Evolutionary conservation across 2,888 invertebrate species (phyloP).

Genomic region (Neoitamus cyanurus): DNA sequence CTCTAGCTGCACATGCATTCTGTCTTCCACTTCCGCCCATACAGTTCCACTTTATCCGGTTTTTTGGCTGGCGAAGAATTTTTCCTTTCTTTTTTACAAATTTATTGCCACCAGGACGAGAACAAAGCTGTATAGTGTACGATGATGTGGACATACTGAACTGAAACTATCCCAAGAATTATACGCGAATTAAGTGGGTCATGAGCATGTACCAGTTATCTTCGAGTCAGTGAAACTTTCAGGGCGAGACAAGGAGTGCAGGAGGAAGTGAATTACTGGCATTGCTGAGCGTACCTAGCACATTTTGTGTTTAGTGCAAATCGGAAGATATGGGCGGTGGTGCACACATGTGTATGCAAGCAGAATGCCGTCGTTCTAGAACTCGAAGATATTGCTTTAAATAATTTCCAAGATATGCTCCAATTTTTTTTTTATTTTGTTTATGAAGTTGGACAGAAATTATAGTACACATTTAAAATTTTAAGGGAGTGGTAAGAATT

Average conservation of each 20-base stretch:
- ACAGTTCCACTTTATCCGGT: constrained; percentile 38
- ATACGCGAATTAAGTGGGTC: constrained; percentile 49
- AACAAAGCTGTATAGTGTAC: constrained; percentile 15
- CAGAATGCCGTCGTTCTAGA: neutral
- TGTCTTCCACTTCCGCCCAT: constrained; percentile 36
- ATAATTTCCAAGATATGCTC: neutral
- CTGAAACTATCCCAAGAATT: constrained; percentile 48
- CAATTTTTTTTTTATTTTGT: neutral
- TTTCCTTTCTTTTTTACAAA: neutral
- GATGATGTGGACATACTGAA: constrained; percentile 38
- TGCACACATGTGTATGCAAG: neutral
- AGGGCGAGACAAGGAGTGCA: neutral
- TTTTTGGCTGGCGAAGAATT: neutral
- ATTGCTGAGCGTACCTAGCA: neutral
- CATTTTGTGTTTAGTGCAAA: neutral
- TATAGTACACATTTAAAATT: no score
- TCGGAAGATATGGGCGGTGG: neutral
- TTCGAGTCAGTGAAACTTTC: neutral
- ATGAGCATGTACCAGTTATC: constrained; percentile 48
- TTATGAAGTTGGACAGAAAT: neutral
- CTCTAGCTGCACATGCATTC: constrained; percentile 15
- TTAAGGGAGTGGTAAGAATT: no score
- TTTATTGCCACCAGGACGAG: constrained; percentile 17
- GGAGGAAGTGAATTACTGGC: neutral
- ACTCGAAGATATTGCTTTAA: neutral